A percentile compares a stretch with the other conserved stretches of the same genome.
Conservation (phyloP, 1,140 invertebrate genomes). For the Papilio aristodemus region DNA sequence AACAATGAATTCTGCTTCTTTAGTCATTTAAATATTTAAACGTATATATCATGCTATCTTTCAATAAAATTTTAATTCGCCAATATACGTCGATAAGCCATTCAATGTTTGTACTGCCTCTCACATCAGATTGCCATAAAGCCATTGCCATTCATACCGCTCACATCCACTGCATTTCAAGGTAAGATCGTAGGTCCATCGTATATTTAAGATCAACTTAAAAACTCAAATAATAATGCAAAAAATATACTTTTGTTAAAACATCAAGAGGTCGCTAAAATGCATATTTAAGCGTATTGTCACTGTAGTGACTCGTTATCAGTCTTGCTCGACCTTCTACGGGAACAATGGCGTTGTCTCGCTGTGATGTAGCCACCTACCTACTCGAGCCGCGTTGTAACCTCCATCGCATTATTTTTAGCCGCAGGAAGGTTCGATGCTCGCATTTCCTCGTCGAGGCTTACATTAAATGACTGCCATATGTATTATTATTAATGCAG, state of each 20-base stretch:
- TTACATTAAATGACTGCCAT: conserved; percentile 46
- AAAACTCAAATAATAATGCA: neutral
- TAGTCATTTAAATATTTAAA: too few relatives aligned
- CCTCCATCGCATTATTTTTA: conserved; percentile 74
- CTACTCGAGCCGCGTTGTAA: conserved; percentile 60
- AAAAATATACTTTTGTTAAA: neutral
- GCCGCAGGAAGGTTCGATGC: conserved; percentile 70
- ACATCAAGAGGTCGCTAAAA: neutral
- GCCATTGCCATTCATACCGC: too few relatives aligned
- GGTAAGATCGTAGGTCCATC: too few relatives aligned
- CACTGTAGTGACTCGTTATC: conserved; percentile 25
- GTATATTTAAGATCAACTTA: neutral
- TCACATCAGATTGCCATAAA: too few relatives aligned
- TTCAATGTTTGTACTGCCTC: neutral
- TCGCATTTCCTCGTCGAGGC: conserved; percentile 63
- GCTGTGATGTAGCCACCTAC: conserved; percentile 30
- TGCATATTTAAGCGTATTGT: conserved; percentile 9
- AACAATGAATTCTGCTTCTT: too few relatives aligned
- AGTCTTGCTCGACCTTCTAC: conserved; percentile 41
- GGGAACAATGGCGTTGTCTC: conserved; percentile 44
- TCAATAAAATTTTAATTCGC: neutral
- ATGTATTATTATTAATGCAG: neutral
- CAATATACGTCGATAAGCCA: neutral
- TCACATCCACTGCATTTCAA: too few relatives aligned
- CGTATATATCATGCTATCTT: too few relatives aligned